phyloP scores from a whole-genome alignment of 2,113 vertebrate genomes.

The Nansenia antarctica region DNA sequence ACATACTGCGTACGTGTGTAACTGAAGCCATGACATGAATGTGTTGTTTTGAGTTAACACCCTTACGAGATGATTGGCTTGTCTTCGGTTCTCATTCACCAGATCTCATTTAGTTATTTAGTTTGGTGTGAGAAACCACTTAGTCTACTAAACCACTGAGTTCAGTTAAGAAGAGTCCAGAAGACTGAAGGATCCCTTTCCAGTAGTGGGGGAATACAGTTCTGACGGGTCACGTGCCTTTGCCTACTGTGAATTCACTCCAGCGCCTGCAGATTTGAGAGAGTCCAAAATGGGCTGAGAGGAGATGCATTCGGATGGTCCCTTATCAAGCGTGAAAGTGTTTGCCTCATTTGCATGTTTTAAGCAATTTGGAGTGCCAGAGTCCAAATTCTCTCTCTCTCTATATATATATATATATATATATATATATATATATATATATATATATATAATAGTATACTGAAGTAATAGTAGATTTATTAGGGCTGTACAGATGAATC shows the following conservation, averaged over 20 bases:
- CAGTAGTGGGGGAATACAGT: conserved; percentile 10
- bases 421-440: no score
- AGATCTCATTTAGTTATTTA: background rate
- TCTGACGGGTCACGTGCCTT: conserved; percentile 23
- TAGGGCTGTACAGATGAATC: no score
- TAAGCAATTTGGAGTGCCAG: conserved; percentile 10
- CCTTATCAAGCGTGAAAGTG: conserved; percentile 23
- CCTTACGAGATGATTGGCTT: no score
- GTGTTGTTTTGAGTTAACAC: no score
- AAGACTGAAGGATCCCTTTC: conserved; percentile 13
- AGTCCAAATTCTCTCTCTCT: no score
- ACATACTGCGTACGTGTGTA: no score
- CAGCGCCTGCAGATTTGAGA: conserved; percentile 42
- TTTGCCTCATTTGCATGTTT: conserved; percentile 9
- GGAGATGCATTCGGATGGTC: conserved; percentile 5
- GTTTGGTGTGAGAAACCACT: no score
- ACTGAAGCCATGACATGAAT: no score
- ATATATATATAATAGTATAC: no score
- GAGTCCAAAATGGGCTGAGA: conserved; percentile 12
- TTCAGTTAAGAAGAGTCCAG: conserved; percentile 13
- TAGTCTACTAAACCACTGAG: background rate
- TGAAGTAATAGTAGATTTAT: no score
- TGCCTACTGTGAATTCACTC: conserved; percentile 35
- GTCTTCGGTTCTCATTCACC: no score
- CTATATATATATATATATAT: no score